Base-by-base conservation (phyloP, 2,888 invertebrate species). In the Idaea aversata region DNA sequence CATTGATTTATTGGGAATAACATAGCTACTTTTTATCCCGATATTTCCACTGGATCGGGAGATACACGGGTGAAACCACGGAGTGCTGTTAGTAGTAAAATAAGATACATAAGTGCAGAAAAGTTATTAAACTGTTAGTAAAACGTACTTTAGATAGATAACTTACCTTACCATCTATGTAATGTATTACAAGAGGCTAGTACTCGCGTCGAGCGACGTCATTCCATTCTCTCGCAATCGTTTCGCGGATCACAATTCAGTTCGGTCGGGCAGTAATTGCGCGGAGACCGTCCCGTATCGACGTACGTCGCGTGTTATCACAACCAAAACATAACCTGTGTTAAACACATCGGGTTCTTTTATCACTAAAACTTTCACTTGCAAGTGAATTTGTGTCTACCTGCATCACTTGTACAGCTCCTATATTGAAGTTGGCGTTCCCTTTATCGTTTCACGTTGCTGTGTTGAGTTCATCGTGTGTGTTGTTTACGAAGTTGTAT, bases 271-370 rank as follows among this genome's bases (percentile, higher is more conserved):
- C 83, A 87, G 90, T 89, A 80, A 83, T 76, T 79, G 77, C 83
- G 82, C 78, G 75, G 84, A 77, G 78, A 77, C 81, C 78, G 81
- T 65, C 60, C 65, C 3, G 83, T 68, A 74, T 77, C 25, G 82
- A 83, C 88, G 88, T 68, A 72, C 72, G 63, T 66, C 64, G 25
- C 25, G 72, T 68, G 67, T 72, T 70, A 75, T 77, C 79, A 79
- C 59, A 83, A 86, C 83, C 83, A 85, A 80, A 90, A 89, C 86
- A 88, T 89, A 90, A 89, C 88, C 88, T 89, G 47, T 10, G 47
- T 47, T 47, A 13, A 75, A 73, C 72, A 75, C 77, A 66, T 74
- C 61, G 65, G 75, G 47, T 47, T 47, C 13, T 79, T n/a, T n/a
- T 80, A 78, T 81, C 79, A 81, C 73, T 75, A 71, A 80, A 86